phyloP scores from a whole-genome alignment of 2,113 vertebrate species.

The Buteo buteo region DNA sequence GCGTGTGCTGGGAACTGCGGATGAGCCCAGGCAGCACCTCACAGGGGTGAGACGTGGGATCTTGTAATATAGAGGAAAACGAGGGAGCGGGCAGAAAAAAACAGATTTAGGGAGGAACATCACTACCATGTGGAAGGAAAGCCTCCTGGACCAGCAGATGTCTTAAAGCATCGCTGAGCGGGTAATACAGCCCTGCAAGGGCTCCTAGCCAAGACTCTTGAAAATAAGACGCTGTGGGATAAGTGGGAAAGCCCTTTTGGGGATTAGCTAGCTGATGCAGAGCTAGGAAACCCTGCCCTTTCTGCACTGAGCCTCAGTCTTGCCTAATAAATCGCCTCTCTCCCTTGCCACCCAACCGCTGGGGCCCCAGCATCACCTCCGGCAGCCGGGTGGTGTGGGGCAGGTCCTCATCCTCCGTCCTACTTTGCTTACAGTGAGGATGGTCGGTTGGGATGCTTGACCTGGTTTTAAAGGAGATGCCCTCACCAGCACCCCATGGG shows the following conservation, averaged over 20 bases:
- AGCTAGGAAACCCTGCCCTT: background rate
- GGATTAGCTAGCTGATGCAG: background rate
- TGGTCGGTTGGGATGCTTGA: accelerated
- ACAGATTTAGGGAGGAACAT: background rate
- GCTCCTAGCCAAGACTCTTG: background rate
- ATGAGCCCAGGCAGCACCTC: background rate
- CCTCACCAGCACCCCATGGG: background rate
- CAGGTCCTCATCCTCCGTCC: background rate
- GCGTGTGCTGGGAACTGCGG: too few species aligned
- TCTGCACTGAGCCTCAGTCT: background rate
- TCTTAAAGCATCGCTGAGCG: accelerated
- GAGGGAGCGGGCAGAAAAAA: background rate
- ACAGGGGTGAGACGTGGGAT: background rate
- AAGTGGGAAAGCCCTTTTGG: background rate
- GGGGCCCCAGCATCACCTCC: too few species aligned
- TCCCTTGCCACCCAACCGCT: background rate
- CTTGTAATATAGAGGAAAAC: background rate
- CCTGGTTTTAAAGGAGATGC: background rate
- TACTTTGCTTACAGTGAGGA: background rate
- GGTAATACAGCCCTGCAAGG: background rate
- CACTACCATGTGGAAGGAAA: accelerated
- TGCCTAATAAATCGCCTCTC: background rate
- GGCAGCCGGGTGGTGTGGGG: accelerated
- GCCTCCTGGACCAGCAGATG: background rate
- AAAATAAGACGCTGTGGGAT: background rate